Evolutionary conservation across 2,113 vertebrate species (phyloP).

Genomic region (Jacana jacana): DNA sequence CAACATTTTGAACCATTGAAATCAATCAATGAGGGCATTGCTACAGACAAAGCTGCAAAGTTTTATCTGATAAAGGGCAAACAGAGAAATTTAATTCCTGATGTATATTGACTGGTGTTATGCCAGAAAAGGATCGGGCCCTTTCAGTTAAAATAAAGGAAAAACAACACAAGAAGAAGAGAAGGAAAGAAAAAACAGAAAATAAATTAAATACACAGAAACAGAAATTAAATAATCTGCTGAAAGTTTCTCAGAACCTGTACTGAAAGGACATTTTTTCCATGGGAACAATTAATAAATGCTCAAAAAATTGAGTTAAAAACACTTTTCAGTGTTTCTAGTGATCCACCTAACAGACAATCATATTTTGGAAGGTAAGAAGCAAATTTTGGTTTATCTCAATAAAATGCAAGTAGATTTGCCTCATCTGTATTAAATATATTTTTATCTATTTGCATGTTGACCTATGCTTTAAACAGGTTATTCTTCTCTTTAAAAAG

Average conservation of each 20-base stretch:
- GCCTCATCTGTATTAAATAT: not conserved
- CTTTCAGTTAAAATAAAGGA: not conserved
- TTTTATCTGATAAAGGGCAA: not conserved
- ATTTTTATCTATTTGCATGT: not conserved
- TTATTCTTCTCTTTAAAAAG: not conserved
- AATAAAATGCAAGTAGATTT: not conserved
- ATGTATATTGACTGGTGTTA: not conserved
- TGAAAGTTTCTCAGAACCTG: not conserved
- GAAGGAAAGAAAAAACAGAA: not conserved
- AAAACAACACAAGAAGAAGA: not conserved
- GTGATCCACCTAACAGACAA: not conserved
- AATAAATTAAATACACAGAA: not conserved
- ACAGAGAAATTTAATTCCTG: not conserved
- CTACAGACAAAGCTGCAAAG: not conserved
- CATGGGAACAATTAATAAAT: not conserved
- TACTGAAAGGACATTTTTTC: not conserved
- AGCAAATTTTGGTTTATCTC: not conserved
- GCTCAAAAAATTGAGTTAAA: not conserved
- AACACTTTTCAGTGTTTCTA: not conserved
- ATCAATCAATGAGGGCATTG: not conserved
- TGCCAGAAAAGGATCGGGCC: not conserved
- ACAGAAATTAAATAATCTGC: not conserved
- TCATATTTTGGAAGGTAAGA: not conserved
- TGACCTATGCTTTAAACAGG: not conserved
- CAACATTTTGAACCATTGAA: not conserved